Base-by-base conservation (phyloP, 92 coral and sea anemone species). In the Porites rus region DNA sequence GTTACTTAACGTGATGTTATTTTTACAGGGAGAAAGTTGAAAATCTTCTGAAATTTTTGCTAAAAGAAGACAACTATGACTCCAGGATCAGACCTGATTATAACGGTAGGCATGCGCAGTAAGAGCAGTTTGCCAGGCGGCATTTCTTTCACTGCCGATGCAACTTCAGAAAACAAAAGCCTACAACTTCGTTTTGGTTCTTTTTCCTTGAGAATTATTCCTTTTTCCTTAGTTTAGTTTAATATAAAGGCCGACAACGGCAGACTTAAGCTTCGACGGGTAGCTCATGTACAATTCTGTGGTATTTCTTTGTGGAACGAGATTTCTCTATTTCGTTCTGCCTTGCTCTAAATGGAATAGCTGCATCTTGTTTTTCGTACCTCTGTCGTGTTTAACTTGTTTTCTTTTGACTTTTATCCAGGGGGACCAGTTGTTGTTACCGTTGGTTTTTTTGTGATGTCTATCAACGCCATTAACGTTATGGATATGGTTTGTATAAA, bases 401-500 rank as follows among this genome's bases (percentile, higher is more conserved):
- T 66, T 10, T 66, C 38, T 21, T 68, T 24, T 21, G 46, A 38
- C 53, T 70, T 38, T 62, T 72, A 17, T 72, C 56, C 58, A 88
- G 92, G 86, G 14, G 89, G 86, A 9, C 92, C 92, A 18, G 92
- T 89, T 13, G 82, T 84, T 8, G 82, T 89, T 1, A 89, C 81
- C 24, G 92, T 84, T 16, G 92, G 92, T 1, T 89, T 89, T 65
- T 84, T 80, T 12, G 53, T 89, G 81, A 67, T 89, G 76, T 89
- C 92, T 54, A 89, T 89, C 74, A 88, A 89, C 65, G 69, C 91
- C 19, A 88, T 88, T 51, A 83, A 88, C 69, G 92, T 89, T 5
- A 81, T 89, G 21, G 92, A 89, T 64, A 89, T 89, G 92, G 92
- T 89, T 72, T 31, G 88, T 58, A 59, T 9, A 24, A 74, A 10